Percentiles rank a stretch among this genome's conserved stretches.
These are phyloP conservation scores for Tylochromis polylepis DNA, from an alignment of 2,113 vertebrate species.

Conservation along the genomic window DNA sequence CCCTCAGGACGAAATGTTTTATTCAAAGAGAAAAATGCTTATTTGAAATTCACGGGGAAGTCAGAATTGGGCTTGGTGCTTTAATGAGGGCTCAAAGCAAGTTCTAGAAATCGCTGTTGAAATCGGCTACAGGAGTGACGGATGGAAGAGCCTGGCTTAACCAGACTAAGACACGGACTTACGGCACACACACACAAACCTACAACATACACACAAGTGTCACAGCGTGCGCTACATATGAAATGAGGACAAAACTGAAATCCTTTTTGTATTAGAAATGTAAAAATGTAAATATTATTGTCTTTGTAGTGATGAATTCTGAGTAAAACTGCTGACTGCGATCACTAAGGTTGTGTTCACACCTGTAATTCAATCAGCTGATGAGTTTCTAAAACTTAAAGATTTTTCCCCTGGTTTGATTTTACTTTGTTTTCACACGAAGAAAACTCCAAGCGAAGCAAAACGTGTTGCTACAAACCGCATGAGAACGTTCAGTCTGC, in stretches of 20 bases:
- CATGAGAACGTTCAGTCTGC: not conserved
- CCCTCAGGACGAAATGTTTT: constrained; percentile 51
- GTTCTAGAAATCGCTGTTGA: constrained; percentile 17
- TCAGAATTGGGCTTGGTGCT: not conserved
- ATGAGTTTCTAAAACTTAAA: not conserved
- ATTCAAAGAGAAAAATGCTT: constrained; percentile 52
- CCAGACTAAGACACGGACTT: not conserved
- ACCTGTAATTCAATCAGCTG: not conserved
- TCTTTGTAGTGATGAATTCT: not conserved
- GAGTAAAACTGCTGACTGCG: not conserved
- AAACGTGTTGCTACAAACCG: rapidly evolving
- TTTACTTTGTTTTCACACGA: not conserved
- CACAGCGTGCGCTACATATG: not conserved
- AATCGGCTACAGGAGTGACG: constrained; percentile 7
- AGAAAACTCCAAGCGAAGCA: not conserved
- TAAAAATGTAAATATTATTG: not conserved
- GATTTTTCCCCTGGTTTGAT: not conserved
- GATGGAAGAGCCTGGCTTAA: not conserved
- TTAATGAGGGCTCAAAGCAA: constrained; percentile 44
- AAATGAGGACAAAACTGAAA: not conserved
- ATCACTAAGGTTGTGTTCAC: not conserved
- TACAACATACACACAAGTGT: not conserved
- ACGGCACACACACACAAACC: not conserved
- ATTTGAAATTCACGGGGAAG: constrained; percentile 47
- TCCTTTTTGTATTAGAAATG: not conserved